Base-by-base conservation (phyloP, 2,113 vertebrate species). In the Callocephalon fimbriatum region DNA sequence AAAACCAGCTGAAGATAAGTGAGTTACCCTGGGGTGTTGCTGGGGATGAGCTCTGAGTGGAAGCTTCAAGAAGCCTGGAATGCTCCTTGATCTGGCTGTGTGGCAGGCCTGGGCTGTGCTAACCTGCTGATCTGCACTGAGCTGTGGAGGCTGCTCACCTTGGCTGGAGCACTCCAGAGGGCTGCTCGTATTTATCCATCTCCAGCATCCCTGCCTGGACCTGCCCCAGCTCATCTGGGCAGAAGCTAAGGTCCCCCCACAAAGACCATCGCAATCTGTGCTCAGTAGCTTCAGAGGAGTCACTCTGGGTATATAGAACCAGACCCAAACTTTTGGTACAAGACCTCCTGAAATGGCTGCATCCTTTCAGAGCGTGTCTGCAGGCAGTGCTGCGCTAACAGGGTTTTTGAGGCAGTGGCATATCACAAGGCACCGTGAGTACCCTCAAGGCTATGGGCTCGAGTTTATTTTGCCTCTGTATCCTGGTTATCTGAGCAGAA, bases 401-500 rank as follows among this genome's bases (percentile, higher is more conserved):
- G 37, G 45, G 31, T 53, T 76, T 93, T 40, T 86, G 76, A 86
- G 87, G 65, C 67, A 66, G 40, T 48, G 71, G 83, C 63, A 47
- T 53, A 61, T 66, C 62, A 18, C 68, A 93, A 88, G 37, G 38
- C 77, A 68, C 27, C 48, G 1, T 21, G 38, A 75, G 86, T 77
- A 51, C 59, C 84, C 78, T 92, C 63, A 81, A 31, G 56, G 45
- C 61, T 90, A 45, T 77, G 78, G 50, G 74, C 89, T 90, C 45
- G 86, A 93, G 80, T 86, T 74, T 72, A 27, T 75, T 97, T 96
- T 97, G 86, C 76, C 68, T 96, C 47, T 70, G 66, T 92, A 84
- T 89, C 94, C 91, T n/a, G 31, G 79, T 61, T 86, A 62, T 94
- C 94, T 92, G 71, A 95, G 70, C 75, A 97, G 89, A 96, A 95